A percentile compares a stretch with the other conserved stretches of the same genome.
Conservation (phyloP, 1,140 invertebrate species). For the Matsumurasca onukii region DNA sequence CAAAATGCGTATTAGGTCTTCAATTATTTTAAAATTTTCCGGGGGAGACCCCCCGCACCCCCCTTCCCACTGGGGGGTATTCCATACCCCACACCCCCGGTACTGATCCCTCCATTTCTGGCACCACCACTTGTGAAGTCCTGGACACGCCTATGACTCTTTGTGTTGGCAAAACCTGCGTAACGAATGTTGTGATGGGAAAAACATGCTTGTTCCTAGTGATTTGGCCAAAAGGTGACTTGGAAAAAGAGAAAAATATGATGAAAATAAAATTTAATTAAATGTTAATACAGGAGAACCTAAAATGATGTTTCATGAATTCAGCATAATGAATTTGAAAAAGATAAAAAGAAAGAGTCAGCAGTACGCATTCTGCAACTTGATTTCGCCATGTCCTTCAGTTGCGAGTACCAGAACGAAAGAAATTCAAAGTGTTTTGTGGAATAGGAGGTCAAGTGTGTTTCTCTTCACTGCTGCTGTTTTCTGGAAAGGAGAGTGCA, state of each 20-base stretch:
- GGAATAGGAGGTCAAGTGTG: slow-evolving; percentile 8
- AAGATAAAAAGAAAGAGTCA: not conserved
- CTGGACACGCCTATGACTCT: too few species aligned
- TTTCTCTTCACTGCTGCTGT: slow-evolving; percentile 12
- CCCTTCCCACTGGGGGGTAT: too few species aligned
- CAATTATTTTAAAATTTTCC: too few species aligned
- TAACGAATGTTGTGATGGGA: slow-evolving; percentile 1
- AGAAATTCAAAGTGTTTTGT: slow-evolving; percentile 19
- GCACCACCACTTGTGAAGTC: too few species aligned
- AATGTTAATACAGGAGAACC: not conserved
- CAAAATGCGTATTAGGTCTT: too few species aligned
- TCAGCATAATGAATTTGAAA: slow-evolving; percentile 18
- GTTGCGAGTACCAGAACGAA: slow-evolving; percentile 18
- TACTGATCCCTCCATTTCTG: too few species aligned
- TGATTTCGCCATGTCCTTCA: slow-evolving; percentile 22
- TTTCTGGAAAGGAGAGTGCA: not conserved
- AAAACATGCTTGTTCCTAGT: not conserved
- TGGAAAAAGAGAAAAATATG: slow-evolving; percentile 9
- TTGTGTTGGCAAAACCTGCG: slow-evolving; percentile 13
- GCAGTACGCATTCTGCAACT: slow-evolving; percentile 12
- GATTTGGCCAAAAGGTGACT: slow-evolving; percentile 1
- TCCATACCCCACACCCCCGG: too few species aligned
- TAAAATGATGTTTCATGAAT: slow-evolving; percentile 5
- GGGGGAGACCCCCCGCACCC: too few species aligned
- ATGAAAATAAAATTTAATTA: slow-evolving; percentile 12